These are phyloP conservation scores for Lagopus leucura DNA, from an alignment of 2,113 vertebrate species.

Conservation along the genomic window DNA sequence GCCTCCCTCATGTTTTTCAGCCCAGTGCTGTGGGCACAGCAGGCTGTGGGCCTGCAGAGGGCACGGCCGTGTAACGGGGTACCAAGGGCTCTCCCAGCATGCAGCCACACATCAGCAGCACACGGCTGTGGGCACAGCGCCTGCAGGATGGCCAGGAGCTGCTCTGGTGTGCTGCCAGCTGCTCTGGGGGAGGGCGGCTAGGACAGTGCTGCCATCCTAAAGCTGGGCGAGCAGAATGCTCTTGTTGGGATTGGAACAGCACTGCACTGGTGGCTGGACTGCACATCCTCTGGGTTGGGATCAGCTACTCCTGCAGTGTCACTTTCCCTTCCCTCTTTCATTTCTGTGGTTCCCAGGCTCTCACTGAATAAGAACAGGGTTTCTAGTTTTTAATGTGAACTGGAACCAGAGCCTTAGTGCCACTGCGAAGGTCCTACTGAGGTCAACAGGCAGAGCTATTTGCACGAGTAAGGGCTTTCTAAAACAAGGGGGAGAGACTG, in stretches of 20 bases:
- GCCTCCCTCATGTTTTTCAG: rapidly evolving
- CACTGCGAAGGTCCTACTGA: neutral
- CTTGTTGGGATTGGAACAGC: neutral
- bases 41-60: rapidly evolving
- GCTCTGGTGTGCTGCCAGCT: neutral
- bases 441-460: neutral
- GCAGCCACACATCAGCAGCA: rapidly evolving
- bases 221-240: neutral
- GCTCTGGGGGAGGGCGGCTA: neutral
- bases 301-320: neutral
- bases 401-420: neutral
- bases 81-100: neutral
- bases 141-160: neutral
- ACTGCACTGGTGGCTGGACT: neutral
- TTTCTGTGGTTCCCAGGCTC: constrained; percentile 1
- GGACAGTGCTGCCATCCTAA: neutral
- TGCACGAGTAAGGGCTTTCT: neutral
- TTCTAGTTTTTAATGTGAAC: neutral
- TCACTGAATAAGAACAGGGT: neutral
- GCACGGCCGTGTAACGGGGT: neutral
- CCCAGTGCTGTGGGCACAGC: rapidly evolving
- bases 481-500: neutral
- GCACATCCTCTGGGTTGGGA: neutral
- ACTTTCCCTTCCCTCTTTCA: constrained; percentile 12
- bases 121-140: neutral